Evolutionary conservation across 2,888 invertebrate genomes (phyloP).

Genomic region (Nymphalis polychloros): DNA sequence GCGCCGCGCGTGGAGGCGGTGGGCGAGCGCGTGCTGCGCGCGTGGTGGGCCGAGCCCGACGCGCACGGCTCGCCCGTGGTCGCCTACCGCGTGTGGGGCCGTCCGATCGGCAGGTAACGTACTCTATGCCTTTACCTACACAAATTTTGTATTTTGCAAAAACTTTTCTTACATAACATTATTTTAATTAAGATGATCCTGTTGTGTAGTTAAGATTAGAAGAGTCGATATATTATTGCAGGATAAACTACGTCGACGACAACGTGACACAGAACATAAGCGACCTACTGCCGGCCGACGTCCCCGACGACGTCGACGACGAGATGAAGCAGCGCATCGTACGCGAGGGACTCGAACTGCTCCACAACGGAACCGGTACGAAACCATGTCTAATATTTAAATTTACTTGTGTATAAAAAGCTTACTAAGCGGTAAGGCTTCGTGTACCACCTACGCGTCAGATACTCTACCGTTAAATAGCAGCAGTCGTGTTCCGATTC

Average conservation of each 20-base stretch:
- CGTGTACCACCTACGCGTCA: too few species aligned
- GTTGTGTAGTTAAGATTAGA: too few species aligned
- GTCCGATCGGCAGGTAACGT: conserved; percentile 61
- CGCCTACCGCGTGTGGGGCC: conserved; percentile 89
- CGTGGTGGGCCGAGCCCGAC: conserved; percentile 90
- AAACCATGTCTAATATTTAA: too few species aligned
- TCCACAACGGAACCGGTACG: conserved; percentile 89
- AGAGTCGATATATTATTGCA: conserved; percentile 11
- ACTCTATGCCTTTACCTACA: neutral
- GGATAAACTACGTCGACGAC: conserved; percentile 45
- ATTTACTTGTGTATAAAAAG: too few species aligned
- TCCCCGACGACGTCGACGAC: conserved; percentile 63
- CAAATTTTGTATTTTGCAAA: too few species aligned
- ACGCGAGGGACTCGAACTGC: conserved; percentile 80
- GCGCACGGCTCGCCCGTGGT: conserved; percentile 89
- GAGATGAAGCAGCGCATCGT: conserved; percentile 62
- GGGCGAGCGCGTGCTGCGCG: conserved; percentile 87
- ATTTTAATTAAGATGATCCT: too few species aligned
- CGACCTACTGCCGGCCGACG: conserved; percentile 53
- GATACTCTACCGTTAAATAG: too few species aligned
- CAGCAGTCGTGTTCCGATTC: too few species aligned
- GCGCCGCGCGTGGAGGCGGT: conserved; percentile 87
- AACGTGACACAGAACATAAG: conserved; percentile 62
- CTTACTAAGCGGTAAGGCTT: too few species aligned
- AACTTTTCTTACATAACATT: too few species aligned